A percentile compares a stretch with the other conserved stretches of the same genome.
Evolutionary conservation across 2,888 invertebrate species (phyloP).

Genomic region (Eristalis pertinax): DNA sequence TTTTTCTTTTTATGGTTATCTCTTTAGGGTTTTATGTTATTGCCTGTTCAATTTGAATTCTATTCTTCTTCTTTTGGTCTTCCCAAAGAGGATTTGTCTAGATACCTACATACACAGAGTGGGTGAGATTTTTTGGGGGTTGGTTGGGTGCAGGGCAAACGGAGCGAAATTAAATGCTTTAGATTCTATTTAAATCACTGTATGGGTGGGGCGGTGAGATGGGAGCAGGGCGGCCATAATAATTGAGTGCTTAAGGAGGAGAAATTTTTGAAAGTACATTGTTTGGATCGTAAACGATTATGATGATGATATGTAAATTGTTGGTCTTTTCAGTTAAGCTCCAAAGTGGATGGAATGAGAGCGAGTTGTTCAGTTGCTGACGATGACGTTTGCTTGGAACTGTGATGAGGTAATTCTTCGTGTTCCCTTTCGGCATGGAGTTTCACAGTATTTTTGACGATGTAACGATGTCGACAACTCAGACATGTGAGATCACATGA

Average conservation of each 20-base stretch:
- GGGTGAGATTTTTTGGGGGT: neutral
- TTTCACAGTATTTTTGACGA: too few species aligned
- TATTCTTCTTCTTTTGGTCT: constrained; percentile 24
- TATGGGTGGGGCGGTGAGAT: neutral
- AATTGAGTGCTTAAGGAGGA: constrained; percentile 54
- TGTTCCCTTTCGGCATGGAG: too few species aligned
- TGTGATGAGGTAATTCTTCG: too few species aligned
- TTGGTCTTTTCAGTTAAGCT: neutral
- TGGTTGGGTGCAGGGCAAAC: neutral
- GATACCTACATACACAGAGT: neutral
- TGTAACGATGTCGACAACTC: too few species aligned
- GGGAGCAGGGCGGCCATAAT: constrained; percentile 17
- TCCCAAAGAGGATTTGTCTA: constrained; percentile 34
- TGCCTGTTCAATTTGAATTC: constrained; percentile 63
- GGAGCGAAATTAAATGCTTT: constrained; percentile 51
- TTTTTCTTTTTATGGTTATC: constrained; percentile 54
- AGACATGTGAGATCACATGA: too few species aligned
- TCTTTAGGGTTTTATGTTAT: constrained; percentile 66
- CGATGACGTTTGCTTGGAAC: too few species aligned
- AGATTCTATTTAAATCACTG: constrained; percentile 35
- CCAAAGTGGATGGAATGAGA: neutral
- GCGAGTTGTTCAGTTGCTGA: neutral
- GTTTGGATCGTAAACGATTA: constrained; percentile 65
- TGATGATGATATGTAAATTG: constrained; percentile 60
- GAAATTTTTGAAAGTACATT: constrained; percentile 48